Percentiles rank a stretch among this genome's conserved stretches.
phyloP scores from a whole-genome alignment of 2,888 invertebrate species.

The Callinectes sapidus region DNA sequence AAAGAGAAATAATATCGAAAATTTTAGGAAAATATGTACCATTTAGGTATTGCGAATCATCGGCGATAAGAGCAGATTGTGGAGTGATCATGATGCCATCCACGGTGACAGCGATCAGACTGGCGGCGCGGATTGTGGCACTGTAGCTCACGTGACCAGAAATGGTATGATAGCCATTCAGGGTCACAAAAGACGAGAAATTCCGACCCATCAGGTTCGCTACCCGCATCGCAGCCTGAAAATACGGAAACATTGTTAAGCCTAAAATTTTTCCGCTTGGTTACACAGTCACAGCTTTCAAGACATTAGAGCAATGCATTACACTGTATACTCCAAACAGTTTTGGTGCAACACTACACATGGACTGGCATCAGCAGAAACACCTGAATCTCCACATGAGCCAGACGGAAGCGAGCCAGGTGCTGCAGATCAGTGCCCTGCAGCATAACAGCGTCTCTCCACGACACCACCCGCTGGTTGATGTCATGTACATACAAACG shows the following conservation, averaged over 20 bases:
- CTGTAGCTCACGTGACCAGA: slow-evolving; percentile 27
- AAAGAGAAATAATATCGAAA: background rate
- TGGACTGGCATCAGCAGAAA: background rate
- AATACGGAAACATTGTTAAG: background rate
- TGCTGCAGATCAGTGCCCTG: background rate
- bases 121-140: background rate
- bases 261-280: too few species aligned
- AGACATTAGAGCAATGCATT: background rate
- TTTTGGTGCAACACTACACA: background rate
- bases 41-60: background rate
- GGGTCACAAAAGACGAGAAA: slow-evolving; percentile 34
- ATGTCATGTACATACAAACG: background rate
- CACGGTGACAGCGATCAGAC: background rate
- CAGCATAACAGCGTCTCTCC: background rate
- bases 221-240: background rate
- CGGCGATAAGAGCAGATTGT: slow-evolving; percentile 6
- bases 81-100: background rate
- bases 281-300: background rate
- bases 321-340: background rate
- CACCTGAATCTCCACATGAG: slow-evolving; percentile 24
- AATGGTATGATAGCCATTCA: slow-evolving; percentile 36
- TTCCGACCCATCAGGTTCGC: background rate
- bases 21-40: background rate
- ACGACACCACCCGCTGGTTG: background rate
- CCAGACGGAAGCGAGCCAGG: background rate